Conservation (phyloP, 2,113 vertebrate genomes). For the Pterophyllum scalare region DNA sequence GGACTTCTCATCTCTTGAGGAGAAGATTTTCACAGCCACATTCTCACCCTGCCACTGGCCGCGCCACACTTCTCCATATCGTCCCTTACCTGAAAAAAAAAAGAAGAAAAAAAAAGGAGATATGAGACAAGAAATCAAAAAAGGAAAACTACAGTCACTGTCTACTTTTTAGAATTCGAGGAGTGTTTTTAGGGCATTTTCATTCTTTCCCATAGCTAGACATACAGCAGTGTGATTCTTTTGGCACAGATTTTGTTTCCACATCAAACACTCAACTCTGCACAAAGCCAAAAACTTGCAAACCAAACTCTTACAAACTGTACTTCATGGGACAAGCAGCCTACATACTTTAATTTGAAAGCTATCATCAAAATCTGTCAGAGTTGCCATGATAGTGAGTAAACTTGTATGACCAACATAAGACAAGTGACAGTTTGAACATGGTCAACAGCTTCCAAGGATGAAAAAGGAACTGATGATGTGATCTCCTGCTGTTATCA, state of each 20-base stretch:
- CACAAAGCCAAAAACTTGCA: conserved; percentile 19
- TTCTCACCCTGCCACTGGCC: conserved; percentile 87
- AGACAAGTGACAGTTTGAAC: not conserved
- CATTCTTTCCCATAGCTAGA: not conserved
- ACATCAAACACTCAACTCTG: not conserved
- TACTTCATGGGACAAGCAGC: not conserved
- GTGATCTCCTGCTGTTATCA: not conserved
- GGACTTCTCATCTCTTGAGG: conserved; percentile 85
- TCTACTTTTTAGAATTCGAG: not conserved
- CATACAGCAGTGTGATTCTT: not conserved
- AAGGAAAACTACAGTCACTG: not conserved
- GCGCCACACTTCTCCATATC: conserved; percentile 86
- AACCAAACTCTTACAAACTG: not conserved
- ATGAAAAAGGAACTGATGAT: not conserved
- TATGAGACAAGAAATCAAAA: not conserved
- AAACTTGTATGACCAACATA: not conserved
- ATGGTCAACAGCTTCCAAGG: not conserved
- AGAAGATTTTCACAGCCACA: conserved; percentile 86
- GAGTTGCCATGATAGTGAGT: not conserved
- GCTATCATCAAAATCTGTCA: not conserved
- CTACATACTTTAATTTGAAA: conserved; percentile 28
- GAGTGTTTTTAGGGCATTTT: not conserved
- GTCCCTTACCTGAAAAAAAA: conserved; percentile 78
- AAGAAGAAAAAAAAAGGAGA: not conserved
- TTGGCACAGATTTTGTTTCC: conserved; percentile 1